Evolutionary conservation across 1,140 invertebrate species (phyloP).

Genomic region (Drosophila navojoa): DNA sequence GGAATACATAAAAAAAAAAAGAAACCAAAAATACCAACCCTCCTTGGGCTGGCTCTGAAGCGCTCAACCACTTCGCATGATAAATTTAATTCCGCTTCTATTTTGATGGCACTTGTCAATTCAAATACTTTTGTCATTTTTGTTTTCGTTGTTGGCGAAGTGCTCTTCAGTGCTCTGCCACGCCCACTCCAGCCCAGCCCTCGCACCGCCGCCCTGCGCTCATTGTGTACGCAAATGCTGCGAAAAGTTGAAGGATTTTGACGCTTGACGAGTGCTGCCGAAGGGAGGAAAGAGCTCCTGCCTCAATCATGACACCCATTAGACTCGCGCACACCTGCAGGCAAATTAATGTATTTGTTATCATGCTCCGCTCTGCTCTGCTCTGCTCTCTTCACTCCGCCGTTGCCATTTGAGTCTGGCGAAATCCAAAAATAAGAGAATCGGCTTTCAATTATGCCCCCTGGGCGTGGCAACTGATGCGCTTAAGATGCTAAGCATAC

Average conservation of each 20-base stretch:
- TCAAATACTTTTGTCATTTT: slow-evolving; percentile 79
- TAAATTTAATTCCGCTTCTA: slow-evolving; percentile 82
- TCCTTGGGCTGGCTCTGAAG: slow-evolving; percentile 28
- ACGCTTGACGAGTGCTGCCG: slow-evolving; percentile 64
- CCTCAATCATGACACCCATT: slow-evolving; percentile 47
- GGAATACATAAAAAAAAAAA: background rate
- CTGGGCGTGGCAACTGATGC: slow-evolving; percentile 2
- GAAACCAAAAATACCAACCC: slow-evolving; percentile 51
- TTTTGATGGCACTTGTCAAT: slow-evolving; percentile 82
- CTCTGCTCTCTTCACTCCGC: background rate
- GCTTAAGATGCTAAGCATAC: background rate
- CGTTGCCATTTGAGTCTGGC: background rate
- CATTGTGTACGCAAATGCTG: slow-evolving; percentile 61
- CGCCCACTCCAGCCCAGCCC: slow-evolving; percentile 7
- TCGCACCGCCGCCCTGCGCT: slow-evolving; percentile 29
- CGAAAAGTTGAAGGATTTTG: slow-evolving; percentile 81
- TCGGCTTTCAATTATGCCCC: slow-evolving; percentile 22
- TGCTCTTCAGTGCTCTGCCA: slow-evolving; percentile 60
- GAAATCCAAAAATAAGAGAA: background rate
- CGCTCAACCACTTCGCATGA: slow-evolving; percentile 68
- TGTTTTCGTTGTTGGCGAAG: slow-evolving; percentile 45
- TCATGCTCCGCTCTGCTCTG: too few relatives aligned
- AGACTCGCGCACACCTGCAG: slow-evolving; percentile 62
- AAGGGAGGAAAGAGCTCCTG: slow-evolving; percentile 22
- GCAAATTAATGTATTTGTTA: slow-evolving; percentile 63